Base-by-base conservation (phyloP, 2,888 invertebrate species). In the Drosophila mimica region DNA sequence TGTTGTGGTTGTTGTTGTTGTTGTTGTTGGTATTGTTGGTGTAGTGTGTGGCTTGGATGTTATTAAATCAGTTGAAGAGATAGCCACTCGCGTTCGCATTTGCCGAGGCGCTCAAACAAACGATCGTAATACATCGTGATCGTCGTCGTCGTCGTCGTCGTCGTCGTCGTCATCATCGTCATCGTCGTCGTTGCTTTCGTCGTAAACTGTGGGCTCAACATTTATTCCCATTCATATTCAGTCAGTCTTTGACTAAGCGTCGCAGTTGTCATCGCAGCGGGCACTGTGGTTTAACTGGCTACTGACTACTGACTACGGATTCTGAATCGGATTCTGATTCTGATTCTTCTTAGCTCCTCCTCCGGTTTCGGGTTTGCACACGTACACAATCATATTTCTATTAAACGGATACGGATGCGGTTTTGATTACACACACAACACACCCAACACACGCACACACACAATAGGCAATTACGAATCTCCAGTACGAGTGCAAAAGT, bases 161-260 rank as follows among this genome's bases (percentile, higher is more conserved):
- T 64, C 63, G 68, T 30, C 51, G 59, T 28, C 61, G 52, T 52
- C 34, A 34, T 17, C 52, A n/a, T 40, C 33, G 69, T 28, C 53
- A 30, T 9, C 17, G 25, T 25, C 38, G 52, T 33, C 52, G 52
- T 33, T 31, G 52, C 59, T 56, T 66, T 56, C 59, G 65, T 66
- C 56, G 66, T 71, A 34, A 43, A 64, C 63, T 60, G 77, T 64
- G 79, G 70, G 65, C 73, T 60, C 68, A 79, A 79, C 80, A 79
- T 63, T 67, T 59, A 70, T 70, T 81, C 79, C 77, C 77, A 77
- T 77, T 78, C 78, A 78, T 78, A 78, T 78, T 78, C 78, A 78
- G 78, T 79, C 87, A 89, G 87, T 87, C 89, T 87, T 87, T 88
- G 87, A 88, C 85, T 89, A 76, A 83, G 82, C 88, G 80, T 79